Conservation (phyloP, 2,888 invertebrate species). For the Pseudolycoriella hygida region DNA sequence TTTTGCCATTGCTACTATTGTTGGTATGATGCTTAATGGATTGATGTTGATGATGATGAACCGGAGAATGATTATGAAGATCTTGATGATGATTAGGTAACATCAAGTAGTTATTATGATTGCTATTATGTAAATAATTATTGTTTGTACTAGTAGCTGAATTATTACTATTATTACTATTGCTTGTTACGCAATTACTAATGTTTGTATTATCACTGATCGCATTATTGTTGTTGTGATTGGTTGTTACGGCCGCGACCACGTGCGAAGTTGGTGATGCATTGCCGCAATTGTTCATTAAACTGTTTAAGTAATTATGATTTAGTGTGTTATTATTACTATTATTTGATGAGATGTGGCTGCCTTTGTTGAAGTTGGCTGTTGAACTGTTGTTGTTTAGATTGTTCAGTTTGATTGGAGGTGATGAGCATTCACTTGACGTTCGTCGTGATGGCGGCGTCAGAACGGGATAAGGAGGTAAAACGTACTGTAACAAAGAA, state of each 20-base stretch:
- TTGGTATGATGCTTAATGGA: background rate
- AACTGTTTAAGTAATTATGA: background rate
- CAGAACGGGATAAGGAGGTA: background rate
- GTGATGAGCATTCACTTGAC: background rate
- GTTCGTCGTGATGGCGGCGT: background rate
- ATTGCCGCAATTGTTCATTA: background rate
- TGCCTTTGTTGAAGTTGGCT: background rate
- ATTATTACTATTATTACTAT: constrained; percentile 1
- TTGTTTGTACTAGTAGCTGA: background rate
- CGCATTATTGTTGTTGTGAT: background rate
- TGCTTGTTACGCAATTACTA: background rate
- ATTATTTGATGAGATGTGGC: background rate
- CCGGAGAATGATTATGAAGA: too few relatives aligned
- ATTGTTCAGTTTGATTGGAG: background rate
- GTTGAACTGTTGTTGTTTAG: background rate
- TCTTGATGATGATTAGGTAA: too few relatives aligned
- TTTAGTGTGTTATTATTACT: background rate
- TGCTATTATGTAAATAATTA: constrained; percentile 1
- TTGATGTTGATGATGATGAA: background rate
- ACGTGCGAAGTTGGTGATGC: background rate
- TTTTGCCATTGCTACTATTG: background rate
- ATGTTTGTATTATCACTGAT: background rate
- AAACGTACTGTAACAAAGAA: background rate
- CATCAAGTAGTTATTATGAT: background rate
- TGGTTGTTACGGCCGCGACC: background rate